A percentile compares a stretch with the other conserved stretches of the same genome.
phyloP scores from a whole-genome alignment of 2,888 invertebrate genomes.

The Sphecodes monilicornis region DNA sequence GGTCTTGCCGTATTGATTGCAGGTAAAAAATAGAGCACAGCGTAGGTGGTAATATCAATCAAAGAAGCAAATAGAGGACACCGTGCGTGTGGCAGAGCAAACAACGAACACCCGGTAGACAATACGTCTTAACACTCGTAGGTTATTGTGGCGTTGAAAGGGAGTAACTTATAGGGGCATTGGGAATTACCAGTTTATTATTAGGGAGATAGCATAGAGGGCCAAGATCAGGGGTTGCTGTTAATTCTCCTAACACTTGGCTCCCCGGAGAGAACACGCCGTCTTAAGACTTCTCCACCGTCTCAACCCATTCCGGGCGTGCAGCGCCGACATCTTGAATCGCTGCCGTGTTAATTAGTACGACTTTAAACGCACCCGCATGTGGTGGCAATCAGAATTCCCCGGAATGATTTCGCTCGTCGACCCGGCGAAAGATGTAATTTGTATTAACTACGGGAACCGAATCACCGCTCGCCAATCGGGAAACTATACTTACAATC shows the following conservation, averaged over 20 bases:
- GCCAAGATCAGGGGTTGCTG: conserved; percentile 82
- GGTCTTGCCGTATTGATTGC: not conserved
- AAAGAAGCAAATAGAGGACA: conserved; percentile 51
- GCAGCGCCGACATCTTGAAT: conserved; percentile 77
- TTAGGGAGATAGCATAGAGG: conserved; percentile 83
- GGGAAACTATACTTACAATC: conserved; percentile 10
- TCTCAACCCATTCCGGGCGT: conserved; percentile 65
- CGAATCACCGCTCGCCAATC: conserved; percentile 22
- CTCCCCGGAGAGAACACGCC: conserved; percentile 81
- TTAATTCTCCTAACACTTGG: conserved; percentile 83
- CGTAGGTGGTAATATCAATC: conserved; percentile 50
- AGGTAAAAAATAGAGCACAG: not conserved
- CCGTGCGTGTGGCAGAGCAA: conserved; percentile 61
- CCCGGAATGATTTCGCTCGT: conserved; percentile 65
- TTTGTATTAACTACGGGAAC: conserved; percentile 40
- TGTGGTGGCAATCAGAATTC: conserved; percentile 70
- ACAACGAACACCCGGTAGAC: conserved; percentile 76
- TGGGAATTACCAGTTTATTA: conserved; percentile 85
- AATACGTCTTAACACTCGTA: conserved; percentile 80
- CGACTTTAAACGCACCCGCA: conserved; percentile 78
- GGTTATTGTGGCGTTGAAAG: conserved; percentile 83
- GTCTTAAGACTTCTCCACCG: conserved; percentile 81
- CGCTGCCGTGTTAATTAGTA: conserved; percentile 81
- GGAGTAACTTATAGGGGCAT: conserved; percentile 84
- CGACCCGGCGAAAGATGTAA: conserved; percentile 56